Conservation (phyloP, 2,797 vertebrate genomes). For the Diplodus sargus region DNA sequence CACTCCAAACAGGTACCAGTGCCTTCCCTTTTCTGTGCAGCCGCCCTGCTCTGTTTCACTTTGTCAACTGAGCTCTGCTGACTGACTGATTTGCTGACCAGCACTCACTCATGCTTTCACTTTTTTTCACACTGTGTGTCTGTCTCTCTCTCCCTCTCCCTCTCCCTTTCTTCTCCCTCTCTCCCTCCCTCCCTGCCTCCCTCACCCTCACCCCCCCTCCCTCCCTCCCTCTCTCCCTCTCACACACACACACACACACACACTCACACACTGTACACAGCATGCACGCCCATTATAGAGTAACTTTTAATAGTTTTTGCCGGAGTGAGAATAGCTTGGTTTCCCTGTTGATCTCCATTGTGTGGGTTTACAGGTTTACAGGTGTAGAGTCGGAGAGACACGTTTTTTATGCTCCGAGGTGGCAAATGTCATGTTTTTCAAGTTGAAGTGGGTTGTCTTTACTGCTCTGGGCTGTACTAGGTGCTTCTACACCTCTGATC, state of each 20-base stretch:
- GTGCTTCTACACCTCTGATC: conserved; percentile 80
- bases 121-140: conserved; percentile 56
- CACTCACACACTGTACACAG: conserved; percentile 54
- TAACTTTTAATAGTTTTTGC: conserved; percentile 80
- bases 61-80: conserved; percentile 74
- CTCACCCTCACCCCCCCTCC: neutral
- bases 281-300: conserved; percentile 61
- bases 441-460: conserved; percentile 84
- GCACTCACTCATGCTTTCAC: conserved; percentile 68
- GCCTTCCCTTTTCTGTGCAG: conserved; percentile 64
- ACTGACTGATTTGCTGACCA: conserved; percentile 80
- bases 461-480: conserved; percentile 81
- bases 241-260: conserved; percentile 7
- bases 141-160: neutral
- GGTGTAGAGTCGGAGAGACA: conserved; percentile 79
- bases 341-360: conserved; percentile 71
- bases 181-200: too few species aligned
- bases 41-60: conserved; percentile 71
- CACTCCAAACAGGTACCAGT: conserved; percentile 80
- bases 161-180: too few species aligned
- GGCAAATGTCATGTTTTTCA: conserved; percentile 85
- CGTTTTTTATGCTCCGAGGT: conserved; percentile 78
- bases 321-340: conserved; percentile 63
- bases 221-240: conserved; percentile 14
- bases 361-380: conserved; percentile 82